Conservation (phyloP, 2,113 vertebrate species). For the Uria lomvia region DNA sequence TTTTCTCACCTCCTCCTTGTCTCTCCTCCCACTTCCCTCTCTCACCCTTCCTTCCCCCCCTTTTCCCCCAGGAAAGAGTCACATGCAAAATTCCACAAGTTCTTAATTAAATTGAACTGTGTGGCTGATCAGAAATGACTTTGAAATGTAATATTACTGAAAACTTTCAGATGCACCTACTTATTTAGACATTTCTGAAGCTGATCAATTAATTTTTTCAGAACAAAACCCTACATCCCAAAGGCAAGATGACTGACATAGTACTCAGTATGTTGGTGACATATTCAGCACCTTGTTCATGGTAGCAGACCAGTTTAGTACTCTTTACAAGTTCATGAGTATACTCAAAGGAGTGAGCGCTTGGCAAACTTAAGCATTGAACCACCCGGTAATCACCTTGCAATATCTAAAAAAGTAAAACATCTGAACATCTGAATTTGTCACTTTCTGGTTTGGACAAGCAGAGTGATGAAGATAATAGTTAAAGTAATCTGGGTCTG, state of each 20-base stretch:
- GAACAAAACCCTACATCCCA: neutral
- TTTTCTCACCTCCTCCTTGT: neutral
- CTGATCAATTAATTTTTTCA: neutral
- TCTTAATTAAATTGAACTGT: neutral
- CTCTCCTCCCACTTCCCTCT: neutral
- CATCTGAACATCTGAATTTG: neutral
- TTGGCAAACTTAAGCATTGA: neutral
- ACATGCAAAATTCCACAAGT: neutral
- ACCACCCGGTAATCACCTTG: neutral
- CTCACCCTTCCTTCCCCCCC: neutral
- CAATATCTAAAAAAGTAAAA: neutral
- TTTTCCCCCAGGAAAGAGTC: neutral
- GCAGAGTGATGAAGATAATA: neutral
- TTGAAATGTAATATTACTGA: neutral
- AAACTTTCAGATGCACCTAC: neutral
- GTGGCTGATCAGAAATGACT: neutral
- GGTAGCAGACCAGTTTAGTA: neutral
- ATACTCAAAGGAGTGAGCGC: neutral
- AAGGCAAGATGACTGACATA: neutral
- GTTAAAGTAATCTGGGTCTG: neutral
- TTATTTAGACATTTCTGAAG: neutral
- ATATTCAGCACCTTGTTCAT: neutral
- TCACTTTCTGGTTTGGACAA: neutral
- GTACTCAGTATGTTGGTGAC: neutral
- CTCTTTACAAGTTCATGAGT: neutral